Conservation (phyloP, 2,113 vertebrate species). For the Cathartes aura region DNA sequence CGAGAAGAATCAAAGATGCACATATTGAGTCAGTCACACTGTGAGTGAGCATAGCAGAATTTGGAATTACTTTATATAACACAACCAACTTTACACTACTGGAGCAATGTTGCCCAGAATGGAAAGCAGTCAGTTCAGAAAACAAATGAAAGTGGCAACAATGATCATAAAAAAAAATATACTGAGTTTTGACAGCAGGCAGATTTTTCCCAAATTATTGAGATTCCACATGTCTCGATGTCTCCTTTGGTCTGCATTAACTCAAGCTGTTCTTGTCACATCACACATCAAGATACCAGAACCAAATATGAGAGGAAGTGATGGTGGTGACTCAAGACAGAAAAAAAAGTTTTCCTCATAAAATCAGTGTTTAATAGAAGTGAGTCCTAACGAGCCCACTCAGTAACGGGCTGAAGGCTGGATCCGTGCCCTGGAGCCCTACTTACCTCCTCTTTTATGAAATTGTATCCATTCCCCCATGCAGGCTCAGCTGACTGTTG, state of each 20-base stretch:
- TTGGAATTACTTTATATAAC: not conserved
- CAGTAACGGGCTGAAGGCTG: not conserved
- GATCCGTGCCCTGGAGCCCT: not conserved
- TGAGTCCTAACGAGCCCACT: not conserved
- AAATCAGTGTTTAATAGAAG: not conserved
- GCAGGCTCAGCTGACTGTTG: not conserved
- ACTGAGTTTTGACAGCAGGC: not conserved
- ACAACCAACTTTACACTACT: not conserved
- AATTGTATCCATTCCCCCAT: too few relatives aligned
- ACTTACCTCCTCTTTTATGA: not conserved
- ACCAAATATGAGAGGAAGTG: not conserved
- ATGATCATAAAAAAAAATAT: not conserved
- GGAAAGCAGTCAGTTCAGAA: not conserved
- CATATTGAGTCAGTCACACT: not conserved
- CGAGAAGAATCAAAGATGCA: not conserved
- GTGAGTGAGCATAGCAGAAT: not conserved
- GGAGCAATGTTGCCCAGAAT: not conserved
- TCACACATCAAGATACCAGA: not conserved
- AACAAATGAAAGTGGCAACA: not conserved
- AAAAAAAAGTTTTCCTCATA: not conserved
- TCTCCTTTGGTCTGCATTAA: not conserved
- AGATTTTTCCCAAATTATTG: not conserved
- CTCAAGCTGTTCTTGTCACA: not conserved
- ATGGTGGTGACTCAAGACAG: not conserved
- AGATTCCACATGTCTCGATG: rapidly evolving